Evolutionary conservation across 2,797 vertebrate genomes (phyloP).

Genomic region (Catostomus latipinnis): DNA sequence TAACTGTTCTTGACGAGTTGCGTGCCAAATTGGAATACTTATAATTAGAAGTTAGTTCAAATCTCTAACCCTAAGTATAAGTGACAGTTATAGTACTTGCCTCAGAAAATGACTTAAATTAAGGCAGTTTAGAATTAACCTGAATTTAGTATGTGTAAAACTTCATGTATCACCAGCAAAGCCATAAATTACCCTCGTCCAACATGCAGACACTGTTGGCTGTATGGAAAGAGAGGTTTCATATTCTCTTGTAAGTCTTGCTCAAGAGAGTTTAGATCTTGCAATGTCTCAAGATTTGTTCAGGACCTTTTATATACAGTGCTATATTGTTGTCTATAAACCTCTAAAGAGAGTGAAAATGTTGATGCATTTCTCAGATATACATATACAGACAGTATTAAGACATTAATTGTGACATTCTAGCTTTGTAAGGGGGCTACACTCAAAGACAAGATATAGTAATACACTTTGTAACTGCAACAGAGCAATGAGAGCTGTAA

Average conservation of each 20-base stretch:
- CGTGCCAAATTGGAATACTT: too few relatives aligned
- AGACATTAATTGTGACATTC: neutral
- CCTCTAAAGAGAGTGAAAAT: neutral
- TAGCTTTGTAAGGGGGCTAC: neutral
- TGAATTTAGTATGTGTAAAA: neutral
- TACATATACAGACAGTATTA: neutral
- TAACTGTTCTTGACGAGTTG: too few relatives aligned
- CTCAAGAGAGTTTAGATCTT: conserved; percentile 3
- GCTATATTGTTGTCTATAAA: conserved; percentile 13
- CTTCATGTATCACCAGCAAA: conserved; percentile 28
- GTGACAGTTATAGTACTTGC: too few relatives aligned
- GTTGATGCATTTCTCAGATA: neutral
- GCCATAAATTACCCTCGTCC: conserved; percentile 21
- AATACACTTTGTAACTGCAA: neutral
- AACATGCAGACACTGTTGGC: conserved; percentile 34
- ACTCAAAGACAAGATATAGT: neutral
- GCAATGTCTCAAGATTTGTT: conserved; percentile 12
- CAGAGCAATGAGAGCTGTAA: neutral
- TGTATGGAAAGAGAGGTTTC: conserved; percentile 16
- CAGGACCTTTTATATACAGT: conserved; percentile 4
- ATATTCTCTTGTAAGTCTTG: conserved; percentile 21
- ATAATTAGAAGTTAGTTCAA: too few relatives aligned
- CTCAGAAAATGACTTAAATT: too few relatives aligned
- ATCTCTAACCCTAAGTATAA: too few relatives aligned
- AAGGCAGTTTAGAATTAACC: too few relatives aligned